Evolutionary conservation across 2,113 vertebrate genomes (phyloP).

Genomic region (Hipposideros armiger): DNA sequence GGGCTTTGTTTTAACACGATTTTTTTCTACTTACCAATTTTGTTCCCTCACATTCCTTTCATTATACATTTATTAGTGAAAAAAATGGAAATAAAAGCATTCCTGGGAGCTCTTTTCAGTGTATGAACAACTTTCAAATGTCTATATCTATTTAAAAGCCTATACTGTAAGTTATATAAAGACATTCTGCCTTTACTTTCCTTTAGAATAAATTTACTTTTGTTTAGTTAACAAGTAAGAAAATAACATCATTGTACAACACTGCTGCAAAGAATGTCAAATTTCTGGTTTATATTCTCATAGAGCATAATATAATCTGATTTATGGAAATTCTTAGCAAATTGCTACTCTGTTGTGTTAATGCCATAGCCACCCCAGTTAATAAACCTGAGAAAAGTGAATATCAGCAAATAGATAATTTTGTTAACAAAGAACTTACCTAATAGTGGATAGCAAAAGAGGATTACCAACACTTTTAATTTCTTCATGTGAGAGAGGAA

Average conservation of each 20-base stretch:
- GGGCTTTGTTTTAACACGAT: background rate
- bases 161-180: background rate
- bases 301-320: background rate
- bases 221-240: background rate
- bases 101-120: background rate
- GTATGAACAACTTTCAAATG: background rate
- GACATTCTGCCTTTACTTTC: background rate
- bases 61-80: background rate
- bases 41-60: background rate
- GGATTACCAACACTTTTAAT: background rate
- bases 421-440: background rate
- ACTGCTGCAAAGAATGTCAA: background rate
- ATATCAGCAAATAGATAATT: background rate
- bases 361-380: background rate
- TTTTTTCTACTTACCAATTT: background rate
- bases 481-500: background rate
- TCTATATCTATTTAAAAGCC: background rate
- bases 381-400: background rate
- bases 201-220: background rate
- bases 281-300: background rate
- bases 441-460: background rate
- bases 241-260: background rate
- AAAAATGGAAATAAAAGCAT: background rate
- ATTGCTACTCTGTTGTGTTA: background rate
- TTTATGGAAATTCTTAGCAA: background rate